A percentile compares a stretch with the other conserved stretches of the same genome.
These are phyloP conservation scores for Cryptus armator DNA, from an alignment of 2,888 invertebrate species.

Conservation along the genomic window DNA sequence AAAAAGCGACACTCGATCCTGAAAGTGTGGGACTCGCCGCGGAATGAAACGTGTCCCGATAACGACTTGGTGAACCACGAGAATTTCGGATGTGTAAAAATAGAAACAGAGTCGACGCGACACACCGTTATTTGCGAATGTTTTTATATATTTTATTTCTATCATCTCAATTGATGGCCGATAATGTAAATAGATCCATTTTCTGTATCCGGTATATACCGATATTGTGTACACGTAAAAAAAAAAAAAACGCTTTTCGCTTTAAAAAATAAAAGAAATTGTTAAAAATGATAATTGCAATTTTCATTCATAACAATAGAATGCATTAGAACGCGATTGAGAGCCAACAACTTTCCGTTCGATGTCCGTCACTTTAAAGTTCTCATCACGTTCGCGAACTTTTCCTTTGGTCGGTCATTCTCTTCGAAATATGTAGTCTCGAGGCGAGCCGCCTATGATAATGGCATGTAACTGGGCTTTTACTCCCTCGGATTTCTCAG, in stretches of 20 bases:
- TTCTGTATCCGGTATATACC: background rate
- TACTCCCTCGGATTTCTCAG: constrained; percentile 63
- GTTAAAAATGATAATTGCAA: background rate
- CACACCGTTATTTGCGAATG: background rate
- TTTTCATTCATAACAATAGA: background rate
- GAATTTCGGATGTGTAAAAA: constrained; percentile 24
- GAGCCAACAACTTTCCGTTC: constrained; percentile 54
- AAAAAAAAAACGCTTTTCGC: background rate
- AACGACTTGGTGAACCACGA: background rate
- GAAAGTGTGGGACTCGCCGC: constrained; percentile 78
- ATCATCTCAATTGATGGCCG: background rate
- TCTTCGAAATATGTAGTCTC: constrained; percentile 66
- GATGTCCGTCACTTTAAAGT: constrained; percentile 54
- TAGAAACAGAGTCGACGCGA: background rate
- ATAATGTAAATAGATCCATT: constrained; percentile 36
- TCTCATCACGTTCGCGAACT: constrained; percentile 75
- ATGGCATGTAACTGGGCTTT: constrained; percentile 76
- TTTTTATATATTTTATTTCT: background rate
- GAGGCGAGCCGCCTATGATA: constrained; percentile 70
- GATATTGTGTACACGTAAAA: constrained; percentile 11
- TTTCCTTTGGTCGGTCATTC: constrained; percentile 66
- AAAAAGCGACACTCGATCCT: constrained; percentile 77
- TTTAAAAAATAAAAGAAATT: constrained; percentile 10
- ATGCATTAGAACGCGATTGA: constrained; percentile 27
- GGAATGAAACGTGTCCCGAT: constrained; percentile 64